These are phyloP conservation scores for Urocolius indicus DNA, from an alignment of 2,113 vertebrate species.

Conservation along the genomic window DNA sequence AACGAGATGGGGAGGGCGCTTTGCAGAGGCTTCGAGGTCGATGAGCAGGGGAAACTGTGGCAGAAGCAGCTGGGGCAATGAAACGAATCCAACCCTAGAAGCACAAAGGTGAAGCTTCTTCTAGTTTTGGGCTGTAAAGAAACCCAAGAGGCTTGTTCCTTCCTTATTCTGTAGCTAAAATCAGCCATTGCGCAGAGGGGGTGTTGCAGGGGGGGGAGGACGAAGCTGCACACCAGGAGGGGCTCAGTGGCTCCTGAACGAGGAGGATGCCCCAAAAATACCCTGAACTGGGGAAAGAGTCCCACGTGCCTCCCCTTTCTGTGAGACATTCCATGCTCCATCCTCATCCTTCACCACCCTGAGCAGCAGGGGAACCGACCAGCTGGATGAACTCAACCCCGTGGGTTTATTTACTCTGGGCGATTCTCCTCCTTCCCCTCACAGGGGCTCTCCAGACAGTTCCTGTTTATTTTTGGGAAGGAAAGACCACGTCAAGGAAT, in stretches of 20 bases:
- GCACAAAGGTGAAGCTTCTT: background rate
- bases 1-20: accelerated
- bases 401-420: background rate
- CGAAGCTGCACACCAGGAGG: background rate
- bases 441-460: slow-evolving; percentile 4
- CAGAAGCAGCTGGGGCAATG: background rate
- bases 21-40: background rate
- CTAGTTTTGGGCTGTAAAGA: accelerated
- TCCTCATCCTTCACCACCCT: background rate
- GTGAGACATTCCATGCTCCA: background rate
- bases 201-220: accelerated
- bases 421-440: background rate
- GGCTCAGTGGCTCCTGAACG: accelerated
- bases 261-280: background rate
- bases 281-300: background rate
- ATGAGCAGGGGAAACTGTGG: accelerated
- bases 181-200: too few species aligned
- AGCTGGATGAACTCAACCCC: background rate
- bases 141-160: background rate
- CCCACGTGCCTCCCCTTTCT: too few species aligned
- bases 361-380: background rate
- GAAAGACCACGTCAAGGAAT: slow-evolving; percentile 32
- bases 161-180: background rate
- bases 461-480: slow-evolving; percentile 56
- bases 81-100: background rate